These are phyloP conservation scores for Catharus ustulatus DNA, from an alignment of 2,797 vertebrate genomes.

Conservation along the genomic window DNA sequence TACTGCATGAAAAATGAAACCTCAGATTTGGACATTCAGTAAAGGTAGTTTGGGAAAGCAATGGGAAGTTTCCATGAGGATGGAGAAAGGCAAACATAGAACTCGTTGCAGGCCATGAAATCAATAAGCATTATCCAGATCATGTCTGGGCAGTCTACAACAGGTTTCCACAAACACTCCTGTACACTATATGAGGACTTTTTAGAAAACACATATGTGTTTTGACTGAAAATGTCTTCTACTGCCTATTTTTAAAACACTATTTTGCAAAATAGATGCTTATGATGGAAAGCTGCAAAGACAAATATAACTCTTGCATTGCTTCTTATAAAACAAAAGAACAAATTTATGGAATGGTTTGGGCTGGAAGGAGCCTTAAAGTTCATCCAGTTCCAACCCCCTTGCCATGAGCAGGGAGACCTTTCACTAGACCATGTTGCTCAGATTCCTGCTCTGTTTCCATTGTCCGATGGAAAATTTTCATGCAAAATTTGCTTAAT, in stretches of 20 bases:
- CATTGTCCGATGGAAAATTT: constrained; percentile 1
- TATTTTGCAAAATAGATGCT: neutral
- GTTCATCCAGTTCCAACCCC: neutral
- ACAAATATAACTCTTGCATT: neutral
- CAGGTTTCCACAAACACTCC: neutral
- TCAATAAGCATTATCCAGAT: neutral
- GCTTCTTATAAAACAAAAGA: neutral
- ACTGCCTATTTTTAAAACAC: neutral
- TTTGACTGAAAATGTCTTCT: neutral
- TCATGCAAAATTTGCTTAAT: neutral
- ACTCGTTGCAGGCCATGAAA: neutral
- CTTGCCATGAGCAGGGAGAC: neutral
- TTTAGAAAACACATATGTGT: neutral
- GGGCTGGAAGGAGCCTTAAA: neutral
- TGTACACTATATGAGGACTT: neutral
- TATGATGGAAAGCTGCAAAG: neutral
- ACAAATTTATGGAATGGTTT: neutral
- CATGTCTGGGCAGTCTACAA: neutral
- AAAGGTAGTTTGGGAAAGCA: neutral
- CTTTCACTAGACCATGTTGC: neutral
- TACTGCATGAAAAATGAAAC: neutral
- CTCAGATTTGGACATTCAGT: neutral
- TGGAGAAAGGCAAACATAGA: neutral
- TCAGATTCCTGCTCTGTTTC: neutral
- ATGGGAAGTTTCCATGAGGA: neutral